Base-by-base conservation (phyloP, 2,113 vertebrate genomes). In the Micronycteris hirsuta region DNA sequence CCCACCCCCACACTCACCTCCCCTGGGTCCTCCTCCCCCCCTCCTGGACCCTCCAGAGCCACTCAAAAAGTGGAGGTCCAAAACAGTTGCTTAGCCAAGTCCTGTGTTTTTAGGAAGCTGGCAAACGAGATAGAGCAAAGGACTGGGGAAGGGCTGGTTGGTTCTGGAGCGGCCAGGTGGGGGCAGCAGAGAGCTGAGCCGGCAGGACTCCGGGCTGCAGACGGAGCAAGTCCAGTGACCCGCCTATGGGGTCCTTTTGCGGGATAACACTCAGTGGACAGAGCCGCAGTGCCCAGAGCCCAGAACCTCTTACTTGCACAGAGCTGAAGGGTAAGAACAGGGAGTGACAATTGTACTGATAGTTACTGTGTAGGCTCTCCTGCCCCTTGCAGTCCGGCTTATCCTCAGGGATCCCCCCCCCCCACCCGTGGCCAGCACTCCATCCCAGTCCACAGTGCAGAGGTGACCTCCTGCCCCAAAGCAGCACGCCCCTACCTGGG, bases 171-270 rank as follows among this genome's bases (percentile, higher is more conserved):
- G 5, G 52, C 96, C 96, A 95, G 76, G 38, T n/a, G 96, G 52
- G 93, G 94, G 89, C 93, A 97, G 96, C 96, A 97, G 89, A 96
- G 94, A 71, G 74, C 92, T 56, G 52, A 67, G 43, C 33, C 6
- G 10, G 31, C 20, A 4, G 70, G 38, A 0, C 41, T 31, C 8
- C 1, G 0, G 20, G 43, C 45, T 68, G 33, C 7, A 16, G 38
- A 33, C 49, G 17, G 31, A n/a, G 33, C 10, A 13, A 16, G 47
- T n/a, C 47, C 38, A 26, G n/a, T 36, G 56, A 28, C 20, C 17
- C 15, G 54, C 54, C 38, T 19, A 1, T 16, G 22, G 24, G 16
- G n/a, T 12, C 73, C 26, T 16, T 56, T 28, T 28, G 14, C 9
- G n/a, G 10, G 13, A 41, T 43, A 52, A 52, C 28, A 1, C 56